phyloP scores from a whole-genome alignment of 2,113 vertebrate genomes.

The Sus scrofa region DNA sequence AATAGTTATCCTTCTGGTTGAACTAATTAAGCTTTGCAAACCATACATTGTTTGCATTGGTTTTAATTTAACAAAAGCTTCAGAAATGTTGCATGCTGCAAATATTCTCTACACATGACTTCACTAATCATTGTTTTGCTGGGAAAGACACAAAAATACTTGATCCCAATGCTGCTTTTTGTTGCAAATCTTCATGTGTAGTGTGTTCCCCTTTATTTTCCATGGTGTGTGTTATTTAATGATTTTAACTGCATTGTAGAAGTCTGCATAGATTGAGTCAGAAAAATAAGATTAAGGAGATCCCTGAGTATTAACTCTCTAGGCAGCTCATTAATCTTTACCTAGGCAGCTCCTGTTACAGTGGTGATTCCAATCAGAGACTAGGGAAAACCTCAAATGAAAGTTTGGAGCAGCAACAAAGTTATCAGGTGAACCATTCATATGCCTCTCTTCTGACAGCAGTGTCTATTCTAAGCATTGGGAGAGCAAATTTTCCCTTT shows the following conservation, averaged over 20 bases:
- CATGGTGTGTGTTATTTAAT: slow-evolving; percentile 66
- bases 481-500: not conserved
- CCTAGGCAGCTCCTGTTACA: not conserved
- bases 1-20: slow-evolving; percentile 37
- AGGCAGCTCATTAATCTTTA: slow-evolving; percentile 66
- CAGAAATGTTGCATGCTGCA: slow-evolving; percentile 56
- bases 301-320: slow-evolving; percentile 11
- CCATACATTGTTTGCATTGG: slow-evolving; percentile 48
- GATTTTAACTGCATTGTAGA: slow-evolving; percentile 64
- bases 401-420: slow-evolving; percentile 5
- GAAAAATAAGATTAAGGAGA: slow-evolving; percentile 66
- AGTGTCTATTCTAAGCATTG: not conserved
- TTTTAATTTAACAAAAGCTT: slow-evolving; percentile 69
- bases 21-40: slow-evolving; percentile 61
- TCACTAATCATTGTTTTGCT: slow-evolving; percentile 70
- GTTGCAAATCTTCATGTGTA: slow-evolving; percentile 36
- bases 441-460: not conserved
- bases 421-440: slow-evolving; percentile 7
- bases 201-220: slow-evolving; percentile 8
- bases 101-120: slow-evolving; percentile 66
- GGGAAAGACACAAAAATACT: slow-evolving; percentile 62
- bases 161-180: slow-evolving; percentile 29
- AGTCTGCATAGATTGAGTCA: slow-evolving; percentile 41
- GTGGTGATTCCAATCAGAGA: not conserved
- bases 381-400: not conserved